Percentiles rank a stretch among this genome's conserved stretches.
These are phyloP conservation scores for Ephydatia muelleri DNA, from an alignment of 37 sponge, comb jelly and placozoan species.

Conservation along the genomic window DNA sequence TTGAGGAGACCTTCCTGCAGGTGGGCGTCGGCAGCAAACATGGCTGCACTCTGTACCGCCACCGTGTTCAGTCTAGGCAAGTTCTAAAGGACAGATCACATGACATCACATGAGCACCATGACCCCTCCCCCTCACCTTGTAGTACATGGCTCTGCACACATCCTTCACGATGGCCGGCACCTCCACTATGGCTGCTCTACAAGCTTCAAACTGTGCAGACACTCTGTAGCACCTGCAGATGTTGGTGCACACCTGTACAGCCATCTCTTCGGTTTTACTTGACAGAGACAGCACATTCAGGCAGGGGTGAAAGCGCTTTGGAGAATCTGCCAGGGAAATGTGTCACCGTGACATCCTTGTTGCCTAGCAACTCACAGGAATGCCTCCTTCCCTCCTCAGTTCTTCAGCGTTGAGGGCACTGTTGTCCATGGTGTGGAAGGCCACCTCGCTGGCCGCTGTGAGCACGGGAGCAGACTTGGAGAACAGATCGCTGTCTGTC, in stretches of 20 bases:
- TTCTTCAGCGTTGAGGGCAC: conserved; percentile 95
- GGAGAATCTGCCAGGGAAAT: conserved; percentile 53
- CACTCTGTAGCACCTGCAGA: conserved; percentile 89
- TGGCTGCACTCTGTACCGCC: conserved; percentile 69
- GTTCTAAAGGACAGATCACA: conserved; percentile 45
- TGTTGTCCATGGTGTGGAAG: conserved; percentile 94
- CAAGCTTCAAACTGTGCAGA: conserved; percentile 97
- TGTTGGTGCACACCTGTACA: conserved; percentile 87
- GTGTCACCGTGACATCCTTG: not conserved
- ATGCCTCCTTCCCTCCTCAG: conserved; percentile 92
- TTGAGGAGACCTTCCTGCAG: conserved; percentile 92
- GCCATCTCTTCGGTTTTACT: conserved; percentile 78
- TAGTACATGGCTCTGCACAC: conserved; percentile 88
- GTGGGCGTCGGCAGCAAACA: conserved; percentile 85
- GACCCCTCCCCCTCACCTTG: conserved; percentile 52
- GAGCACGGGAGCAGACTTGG: conserved; percentile 90
- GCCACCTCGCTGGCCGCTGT: conserved; percentile 93
- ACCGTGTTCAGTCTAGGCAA: conserved; percentile 73
- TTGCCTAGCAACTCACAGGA: conserved; percentile 33
- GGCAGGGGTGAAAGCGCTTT: conserved; percentile 81
- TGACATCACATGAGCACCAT: not conserved
- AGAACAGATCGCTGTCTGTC: conserved; percentile 85
- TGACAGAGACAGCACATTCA: conserved; percentile 77
- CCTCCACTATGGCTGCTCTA: conserved; percentile 85
- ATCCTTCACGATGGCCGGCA: conserved; percentile 79